Base-by-base conservation (phyloP, 2,888 invertebrate species). In the Noctua fimbriata region DNA sequence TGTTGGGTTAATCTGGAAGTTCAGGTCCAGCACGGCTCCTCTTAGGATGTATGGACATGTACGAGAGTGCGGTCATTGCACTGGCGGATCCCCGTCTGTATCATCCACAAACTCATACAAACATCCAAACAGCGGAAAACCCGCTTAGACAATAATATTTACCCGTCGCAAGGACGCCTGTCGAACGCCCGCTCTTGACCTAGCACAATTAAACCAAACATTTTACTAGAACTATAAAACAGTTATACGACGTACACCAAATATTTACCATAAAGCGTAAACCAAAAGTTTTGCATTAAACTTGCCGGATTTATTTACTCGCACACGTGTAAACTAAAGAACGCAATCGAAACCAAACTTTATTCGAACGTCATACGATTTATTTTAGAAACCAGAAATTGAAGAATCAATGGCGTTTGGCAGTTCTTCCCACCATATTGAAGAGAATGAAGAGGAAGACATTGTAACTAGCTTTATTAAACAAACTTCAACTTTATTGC, bases 221-320 rank as follows among this genome's bases (percentile, higher is more conserved):
- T 96, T 96, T 96, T 95, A 96, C 96, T 96, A 94, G 94, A 96
- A 95, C 96, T 96, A 96, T 97, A 96, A 96, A 97, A 96, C 96
- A 94, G 95, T 95, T 95, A 95, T 94, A 96, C 96, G 96, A 95
- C 95, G 95, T 95, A 95, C 94, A 96, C 96, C 95, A 97, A 96
- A 97, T 97, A 97, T 97, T 97, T 97, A 97, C 96, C 96, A 96
- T 96, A 96, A 96, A 96, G 95, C 96, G 96, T 96, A 96, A 96
- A 96, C 96, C 96, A 95, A 96, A 96, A 96, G 95, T 96, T 96
- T 96, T 96, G 96, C 96, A 96, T 96, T 96, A 95, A 96, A 95
- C 95, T 95, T 92, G 94, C 94, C 92, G 93, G 95, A 94, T 96
- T 96, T 96, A 96, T 96, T 96, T 96, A 96, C 95, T 93, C 92